A percentile compares a stretch with the other conserved stretches of the same genome.
These are phyloP conservation scores for Ophiothrix spiculata DNA, from an alignment of 35 echinoderm and acorn worm genomes.

Conservation along the genomic window DNA sequence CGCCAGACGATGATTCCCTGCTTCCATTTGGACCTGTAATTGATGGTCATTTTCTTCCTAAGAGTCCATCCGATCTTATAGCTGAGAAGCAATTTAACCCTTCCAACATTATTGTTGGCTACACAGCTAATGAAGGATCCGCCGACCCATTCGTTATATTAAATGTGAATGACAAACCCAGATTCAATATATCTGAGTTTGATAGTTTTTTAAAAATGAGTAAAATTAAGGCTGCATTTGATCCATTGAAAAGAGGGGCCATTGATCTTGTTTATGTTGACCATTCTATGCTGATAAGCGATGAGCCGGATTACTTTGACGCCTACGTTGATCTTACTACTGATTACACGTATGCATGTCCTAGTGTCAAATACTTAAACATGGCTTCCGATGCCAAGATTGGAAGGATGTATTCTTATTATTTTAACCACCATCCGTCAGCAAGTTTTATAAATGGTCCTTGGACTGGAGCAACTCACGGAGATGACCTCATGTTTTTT, in stretches of 20 bases:
- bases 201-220: too few species aligned
- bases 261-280: conserved; percentile 60
- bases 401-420: conserved; percentile 58
- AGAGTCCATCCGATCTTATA: too few species aligned
- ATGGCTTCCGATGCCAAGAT: neutral
- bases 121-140: too few species aligned
- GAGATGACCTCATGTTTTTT: conserved; percentile 75
- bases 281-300: conserved; percentile 33
- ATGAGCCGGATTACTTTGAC: conserved; percentile 53
- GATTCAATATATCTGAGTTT: too few species aligned
- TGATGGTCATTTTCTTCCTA: too few species aligned
- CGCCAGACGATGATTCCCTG: too few species aligned
- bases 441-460: conserved; percentile 19
- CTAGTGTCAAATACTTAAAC: neutral
- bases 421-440: conserved; percentile 66
- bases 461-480: conserved; percentile 80
- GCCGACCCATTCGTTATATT: too few species aligned
- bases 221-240: too few species aligned
- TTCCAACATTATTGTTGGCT: too few species aligned
- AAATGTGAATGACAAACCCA: too few species aligned
- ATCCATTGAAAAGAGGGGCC: conserved; percentile 28
- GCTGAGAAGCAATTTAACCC: too few species aligned
- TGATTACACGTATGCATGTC: neutral
- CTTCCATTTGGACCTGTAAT: too few species aligned
- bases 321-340: conserved; percentile 3